phyloP scores from a whole-genome alignment of 2,113 vertebrate genomes.

The Melanerpes aurifrons region DNA sequence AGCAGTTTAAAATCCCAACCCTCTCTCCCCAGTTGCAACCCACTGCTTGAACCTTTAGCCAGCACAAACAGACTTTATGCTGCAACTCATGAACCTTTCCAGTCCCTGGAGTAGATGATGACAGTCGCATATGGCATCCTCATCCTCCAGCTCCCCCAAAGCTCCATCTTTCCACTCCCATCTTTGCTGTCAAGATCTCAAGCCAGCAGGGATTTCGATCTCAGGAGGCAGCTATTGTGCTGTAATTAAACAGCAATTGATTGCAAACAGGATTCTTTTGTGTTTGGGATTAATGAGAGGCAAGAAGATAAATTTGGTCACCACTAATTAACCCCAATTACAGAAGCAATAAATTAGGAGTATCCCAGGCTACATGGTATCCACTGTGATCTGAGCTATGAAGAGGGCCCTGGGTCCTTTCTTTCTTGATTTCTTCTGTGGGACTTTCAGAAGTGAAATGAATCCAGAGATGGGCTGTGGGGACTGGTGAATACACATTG shows the following conservation, averaged over 20 bases:
- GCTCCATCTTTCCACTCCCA: neutral
- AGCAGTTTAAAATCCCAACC: neutral
- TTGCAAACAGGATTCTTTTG: slow-evolving; percentile 72
- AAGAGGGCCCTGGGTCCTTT: neutral
- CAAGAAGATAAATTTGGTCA: slow-evolving; percentile 68
- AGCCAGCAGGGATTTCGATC: slow-evolving; percentile 47
- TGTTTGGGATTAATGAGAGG: slow-evolving; percentile 71
- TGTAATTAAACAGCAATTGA: slow-evolving; percentile 73
- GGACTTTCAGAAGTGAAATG: neutral
- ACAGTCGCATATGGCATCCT: neutral
- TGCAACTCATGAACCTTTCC: neutral
- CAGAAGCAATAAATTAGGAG: slow-evolving; percentile 67
- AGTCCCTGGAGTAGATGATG: fast-evolving
- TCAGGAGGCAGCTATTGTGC: slow-evolving; percentile 52
- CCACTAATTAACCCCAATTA: slow-evolving; percentile 76
- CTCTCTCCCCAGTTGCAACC: neutral
- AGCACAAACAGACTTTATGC: neutral
- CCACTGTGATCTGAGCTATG: neutral
- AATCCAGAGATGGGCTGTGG: neutral
- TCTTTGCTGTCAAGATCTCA: neutral
- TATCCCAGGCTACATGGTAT: neutral
- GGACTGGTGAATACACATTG: neutral
- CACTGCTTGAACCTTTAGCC: neutral
- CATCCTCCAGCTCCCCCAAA: neutral
- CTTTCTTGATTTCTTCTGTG: neutral